Base-by-base conservation (phyloP, 2,797 vertebrate species). In the Rhadinocentrus ornatus region DNA sequence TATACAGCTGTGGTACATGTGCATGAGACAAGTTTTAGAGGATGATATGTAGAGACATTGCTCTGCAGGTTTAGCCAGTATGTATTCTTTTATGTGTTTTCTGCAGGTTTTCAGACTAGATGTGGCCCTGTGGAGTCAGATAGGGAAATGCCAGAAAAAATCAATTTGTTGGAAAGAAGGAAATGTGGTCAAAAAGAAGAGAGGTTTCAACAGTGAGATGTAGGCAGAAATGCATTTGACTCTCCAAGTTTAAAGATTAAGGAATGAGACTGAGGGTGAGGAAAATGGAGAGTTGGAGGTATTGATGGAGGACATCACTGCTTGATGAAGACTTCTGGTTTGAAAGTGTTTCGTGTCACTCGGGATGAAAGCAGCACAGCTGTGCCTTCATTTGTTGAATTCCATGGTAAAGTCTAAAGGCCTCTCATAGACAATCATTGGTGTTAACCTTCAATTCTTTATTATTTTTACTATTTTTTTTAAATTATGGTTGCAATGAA, bases 391-490 rank as follows among this genome's bases (percentile, higher is more conserved):
- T 80, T 88, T 77, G 76, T 77, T 56, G 66, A 84, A 62, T 76
- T 69, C 81, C 77, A 73, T 68, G 60, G 83, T 79, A 75, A 80
- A 84, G 71, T 83, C 79, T 73, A 86, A 60, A 86, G 68, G 71
- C 68, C 66, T 90, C 86, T 75, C 76, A 77, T 81, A 84, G 86
- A 82, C 86, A 89, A 86, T 91, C 88, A 90, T 89, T 88, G 89
- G 52, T 39, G 32, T 57, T 39, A 46, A 37, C 41, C 64, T n/a
- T 70, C 66, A 71, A 20, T 69, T 46, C 44, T 79, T 85, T 24
- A 53, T 32, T 46, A 55, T 55, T 22, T 48, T 57, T 41, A 46
- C 57, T 54, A 48, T 48, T 22, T 7, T 69, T 59, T 24, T 73
- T 76, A 85, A 78, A 55, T 39, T 69, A 52, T 39, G 41, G 18